Conservation (phyloP, 2,888 invertebrate species). For the Brenthis hecate region DNA sequence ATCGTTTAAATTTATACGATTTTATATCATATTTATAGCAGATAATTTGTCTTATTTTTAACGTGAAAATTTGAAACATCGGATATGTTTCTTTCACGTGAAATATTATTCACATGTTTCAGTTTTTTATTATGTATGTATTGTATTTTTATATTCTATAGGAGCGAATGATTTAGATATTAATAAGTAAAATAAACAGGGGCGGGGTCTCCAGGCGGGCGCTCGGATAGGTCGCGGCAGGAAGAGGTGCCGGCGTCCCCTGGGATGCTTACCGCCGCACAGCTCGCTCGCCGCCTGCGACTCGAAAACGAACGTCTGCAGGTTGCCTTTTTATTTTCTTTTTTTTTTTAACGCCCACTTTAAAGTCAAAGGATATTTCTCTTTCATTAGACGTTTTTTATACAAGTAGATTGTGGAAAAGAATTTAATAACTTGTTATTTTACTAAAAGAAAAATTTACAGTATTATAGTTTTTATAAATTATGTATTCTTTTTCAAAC, state of each 20-base stretch:
- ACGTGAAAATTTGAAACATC: not conserved
- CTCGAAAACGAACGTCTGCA: constrained; percentile 89
- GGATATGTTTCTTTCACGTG: not conserved
- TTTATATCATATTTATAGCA: not conserved
- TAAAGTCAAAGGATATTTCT: constrained; percentile 16
- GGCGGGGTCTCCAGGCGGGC: constrained; percentile 71
- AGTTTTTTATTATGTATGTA: no score
- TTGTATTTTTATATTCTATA: no score
- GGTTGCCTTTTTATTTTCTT: constrained; percentile 45
- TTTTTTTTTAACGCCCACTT: constrained; percentile 10
- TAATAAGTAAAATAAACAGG: constrained; percentile 48
- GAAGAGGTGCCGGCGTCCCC: constrained; percentile 78
- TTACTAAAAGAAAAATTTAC: not conserved
- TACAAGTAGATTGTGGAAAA: constrained; percentile 13
- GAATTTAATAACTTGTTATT: constrained; percentile 11
- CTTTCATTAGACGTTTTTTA: constrained; percentile 19
- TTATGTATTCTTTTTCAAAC: no score
- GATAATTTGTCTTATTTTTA: not conserved
- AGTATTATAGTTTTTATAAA: no score
- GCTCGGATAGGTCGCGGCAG: constrained; percentile 73
- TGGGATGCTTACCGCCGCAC: constrained; percentile 80
- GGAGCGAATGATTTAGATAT: no score
- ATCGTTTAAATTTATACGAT: constrained; percentile 3
- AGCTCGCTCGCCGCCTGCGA: constrained; percentile 84
- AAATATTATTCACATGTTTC: no score